phyloP scores from a whole-genome alignment of 2,797 vertebrate genomes.

The Peromyscus eremicus region DNA sequence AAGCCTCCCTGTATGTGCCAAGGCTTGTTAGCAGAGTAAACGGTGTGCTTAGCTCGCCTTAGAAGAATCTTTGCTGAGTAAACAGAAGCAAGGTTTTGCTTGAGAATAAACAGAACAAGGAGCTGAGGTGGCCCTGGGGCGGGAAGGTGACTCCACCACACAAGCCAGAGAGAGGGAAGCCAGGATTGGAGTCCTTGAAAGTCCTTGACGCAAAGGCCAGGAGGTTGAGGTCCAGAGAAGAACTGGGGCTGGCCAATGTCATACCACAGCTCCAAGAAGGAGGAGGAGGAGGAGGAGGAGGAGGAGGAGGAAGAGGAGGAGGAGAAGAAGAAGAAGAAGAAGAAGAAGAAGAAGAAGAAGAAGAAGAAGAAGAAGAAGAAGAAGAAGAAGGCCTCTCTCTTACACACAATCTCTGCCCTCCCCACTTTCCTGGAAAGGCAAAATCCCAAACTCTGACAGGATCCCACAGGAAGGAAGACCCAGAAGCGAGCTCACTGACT shows the following conservation, averaged over 20 bases:
- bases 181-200: background rate
- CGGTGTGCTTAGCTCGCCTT: slow-evolving; percentile 81
- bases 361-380: no score
- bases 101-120: slow-evolving; percentile 73
- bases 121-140: background rate
- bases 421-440: background rate
- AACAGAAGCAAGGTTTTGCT: slow-evolving; percentile 73
- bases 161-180: background rate
- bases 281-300: background rate
- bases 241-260: background rate
- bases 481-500: background rate
- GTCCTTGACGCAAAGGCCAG: background rate
- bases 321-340: no score
- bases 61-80: slow-evolving; percentile 83
- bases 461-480: background rate
- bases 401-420: background rate
- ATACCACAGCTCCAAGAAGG: background rate
- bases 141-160: background rate
- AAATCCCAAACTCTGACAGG: background rate
- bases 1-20: slow-evolving; percentile 81
- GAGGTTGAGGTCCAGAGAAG: background rate
- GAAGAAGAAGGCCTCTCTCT: background rate
- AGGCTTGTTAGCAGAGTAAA: slow-evolving; percentile 85
- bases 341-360: no score
- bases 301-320: no score